A percentile compares a stretch with the other conserved stretches of the same genome.
These are phyloP conservation scores for Amphiprion ocellaris DNA, from an alignment of 2,113 vertebrate genomes.

Conservation along the genomic window DNA sequence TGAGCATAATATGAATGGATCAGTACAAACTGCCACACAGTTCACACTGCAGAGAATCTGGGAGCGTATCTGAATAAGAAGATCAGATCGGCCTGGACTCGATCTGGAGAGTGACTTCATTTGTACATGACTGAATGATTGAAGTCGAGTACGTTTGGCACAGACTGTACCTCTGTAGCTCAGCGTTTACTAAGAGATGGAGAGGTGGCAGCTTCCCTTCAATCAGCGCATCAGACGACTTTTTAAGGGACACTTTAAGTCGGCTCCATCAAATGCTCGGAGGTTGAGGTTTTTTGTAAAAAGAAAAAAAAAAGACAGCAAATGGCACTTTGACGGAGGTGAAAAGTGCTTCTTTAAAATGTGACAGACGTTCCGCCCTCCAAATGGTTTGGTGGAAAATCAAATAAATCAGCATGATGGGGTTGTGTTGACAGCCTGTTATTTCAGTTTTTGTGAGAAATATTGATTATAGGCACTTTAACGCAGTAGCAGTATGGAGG, in stretches of 20 bases:
- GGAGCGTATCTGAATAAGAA: not conserved
- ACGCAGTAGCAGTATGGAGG: too few relatives aligned
- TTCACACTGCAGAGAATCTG: not conserved
- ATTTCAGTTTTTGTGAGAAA: not conserved
- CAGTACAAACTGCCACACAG: too few relatives aligned
- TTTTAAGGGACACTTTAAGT: not conserved
- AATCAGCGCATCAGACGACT: not conserved
- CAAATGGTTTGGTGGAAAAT: not conserved
- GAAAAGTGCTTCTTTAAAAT: conserved; percentile 24
- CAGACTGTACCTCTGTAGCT: not conserved
- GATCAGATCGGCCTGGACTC: not conserved
- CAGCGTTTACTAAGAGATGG: not conserved
- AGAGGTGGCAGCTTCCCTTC: not conserved
- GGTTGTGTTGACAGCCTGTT: not conserved
- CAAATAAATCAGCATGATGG: too few relatives aligned
- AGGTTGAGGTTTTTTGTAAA: not conserved
- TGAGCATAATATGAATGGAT: too few relatives aligned
- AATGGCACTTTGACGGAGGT: not conserved
- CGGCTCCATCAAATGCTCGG: not conserved
- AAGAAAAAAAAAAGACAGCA: not conserved
- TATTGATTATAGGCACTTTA: too few relatives aligned
- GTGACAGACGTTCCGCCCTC: not conserved
- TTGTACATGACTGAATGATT: not conserved
- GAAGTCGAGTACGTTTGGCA: not conserved
- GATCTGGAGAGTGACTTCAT: not conserved